Evolutionary conservation across 2,797 vertebrate genomes (phyloP), one percentile per base, ranked within the genome.

Genomic region (Carduelis carduelis): DNA sequence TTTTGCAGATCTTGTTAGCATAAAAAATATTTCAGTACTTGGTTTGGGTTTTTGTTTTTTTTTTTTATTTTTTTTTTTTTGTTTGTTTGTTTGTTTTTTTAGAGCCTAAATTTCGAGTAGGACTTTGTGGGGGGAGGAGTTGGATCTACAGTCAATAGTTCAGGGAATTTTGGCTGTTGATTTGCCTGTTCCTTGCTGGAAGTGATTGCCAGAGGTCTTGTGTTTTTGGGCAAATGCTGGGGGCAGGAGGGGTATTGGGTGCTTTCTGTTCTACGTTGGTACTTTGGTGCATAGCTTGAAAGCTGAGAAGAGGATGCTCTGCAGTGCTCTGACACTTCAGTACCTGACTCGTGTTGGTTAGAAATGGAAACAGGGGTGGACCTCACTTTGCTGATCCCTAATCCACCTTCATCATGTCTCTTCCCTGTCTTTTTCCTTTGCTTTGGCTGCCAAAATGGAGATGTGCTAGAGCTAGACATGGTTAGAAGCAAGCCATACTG

Each of bases 181-280:
- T 5, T 89, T 76, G 12, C 18, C 18, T 64, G 13, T 26, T 74
- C 22, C 53, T 83, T 77, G n/a, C 11, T 72, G 39, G 43, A 60
- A 11, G 8, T 69, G 77, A 37, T 49, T 69, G 35, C 52, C 44
- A 30, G 87, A 70, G 43, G 12, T n/a, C 9, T 47, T 57, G 17
- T 30, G 26, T 49, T 5, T 0, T 20, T 75, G 35, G 13, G 26
- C 44, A 39, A 44, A 30, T 0, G 0, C 1, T 8, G 2, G 5
- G 21, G 9, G 20, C 27, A 53, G 19, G 14, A 90, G 7, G 10
- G 30, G 7, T 55, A 34, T 61, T 50, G 50, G 9, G 13, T 50
- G 44, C 30, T 66, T 76, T 91, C 34, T 84, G 21, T 44, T 56
- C 1, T 50, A 1, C 4, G 11, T 39, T 68, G 32, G 13, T 52